Evolutionary conservation across 1,140 invertebrate species (phyloP), one percentile per base, ranked within the genome.

Genomic region (Pseudomyrmex concolor): DNA sequence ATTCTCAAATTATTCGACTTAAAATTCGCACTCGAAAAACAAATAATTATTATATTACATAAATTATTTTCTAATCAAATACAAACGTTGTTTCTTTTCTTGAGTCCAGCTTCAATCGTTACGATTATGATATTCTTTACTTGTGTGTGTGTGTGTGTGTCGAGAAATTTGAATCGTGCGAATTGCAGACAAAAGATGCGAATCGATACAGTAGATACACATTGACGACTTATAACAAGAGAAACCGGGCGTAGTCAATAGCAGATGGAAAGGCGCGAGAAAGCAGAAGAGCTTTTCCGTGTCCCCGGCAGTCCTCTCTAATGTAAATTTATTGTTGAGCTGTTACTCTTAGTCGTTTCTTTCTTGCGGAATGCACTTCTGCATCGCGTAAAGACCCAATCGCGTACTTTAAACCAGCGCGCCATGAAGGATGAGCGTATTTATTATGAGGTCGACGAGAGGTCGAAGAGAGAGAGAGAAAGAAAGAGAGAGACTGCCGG

Each of bases 291-390:
- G 90, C 90, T 92, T 92, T 92, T 87, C 84, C 87, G 86, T 91
- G 91, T 92, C 88, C 86, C 85, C 85, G 86, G 81, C 82, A 83
- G 86, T 80, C 74, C 82, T 88, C 19, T 72, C 72, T 91, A 91
- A 91, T 91, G 90, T 91, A 91, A 90, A 91, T 92, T 91, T 92
- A 91, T 87, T 88, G 89, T 90, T 85, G 86, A 78, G 77, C 78
- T 86, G 85, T 80, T 90, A 84, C 87, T 87, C 85, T 89, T 84
- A 71, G 68, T 84, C 80, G 88, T 83, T 89, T 89, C 86, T 88
- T 90, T 84, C 86, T 82, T 82, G 74, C 57, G 74, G 86, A 84
- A 87, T 89, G 84, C 81, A 89, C 84, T 89, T 84, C 88, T 87
- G 63, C 76, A 70, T 70, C 43, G 76, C 7, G 34, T n/a, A 48